These are phyloP conservation scores for Marmota flaviventris DNA, from an alignment of 2,113 vertebrate species.

Conservation along the genomic window DNA sequence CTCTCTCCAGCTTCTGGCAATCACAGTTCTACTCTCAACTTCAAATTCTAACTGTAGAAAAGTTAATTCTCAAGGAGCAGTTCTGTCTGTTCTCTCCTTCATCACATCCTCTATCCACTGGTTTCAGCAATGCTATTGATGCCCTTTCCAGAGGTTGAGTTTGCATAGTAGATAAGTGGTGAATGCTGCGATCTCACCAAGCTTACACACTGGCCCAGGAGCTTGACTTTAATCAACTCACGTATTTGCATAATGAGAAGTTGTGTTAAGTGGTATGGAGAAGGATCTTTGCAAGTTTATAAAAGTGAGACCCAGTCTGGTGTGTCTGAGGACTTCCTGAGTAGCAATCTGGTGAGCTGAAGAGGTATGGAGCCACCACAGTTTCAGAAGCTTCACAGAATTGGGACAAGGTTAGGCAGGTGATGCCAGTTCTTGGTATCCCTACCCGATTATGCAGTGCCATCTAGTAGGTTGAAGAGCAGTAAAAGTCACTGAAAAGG, in stretches of 20 bases:
- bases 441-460: background rate
- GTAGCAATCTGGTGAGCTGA: background rate
- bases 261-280: background rate
- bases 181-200: background rate
- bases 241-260: background rate
- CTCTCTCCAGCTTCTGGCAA: background rate
- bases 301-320: background rate
- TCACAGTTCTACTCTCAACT: no score
- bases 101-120: background rate
- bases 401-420: background rate
- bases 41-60: background rate
- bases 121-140: accelerated
- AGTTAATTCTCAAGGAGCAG: background rate
- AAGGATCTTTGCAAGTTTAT: background rate
- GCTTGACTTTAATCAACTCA: background rate
- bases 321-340: background rate
- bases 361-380: accelerated
- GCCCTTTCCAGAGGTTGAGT: background rate
- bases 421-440: background rate
- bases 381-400: background rate
- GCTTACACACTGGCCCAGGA: background rate
- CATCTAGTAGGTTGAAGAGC: background rate
- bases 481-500: background rate
- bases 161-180: background rate
- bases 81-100: background rate